Evolutionary conservation across 1,140 invertebrate genomes (phyloP).

Genomic region (Zaprionus nigranus): DNA sequence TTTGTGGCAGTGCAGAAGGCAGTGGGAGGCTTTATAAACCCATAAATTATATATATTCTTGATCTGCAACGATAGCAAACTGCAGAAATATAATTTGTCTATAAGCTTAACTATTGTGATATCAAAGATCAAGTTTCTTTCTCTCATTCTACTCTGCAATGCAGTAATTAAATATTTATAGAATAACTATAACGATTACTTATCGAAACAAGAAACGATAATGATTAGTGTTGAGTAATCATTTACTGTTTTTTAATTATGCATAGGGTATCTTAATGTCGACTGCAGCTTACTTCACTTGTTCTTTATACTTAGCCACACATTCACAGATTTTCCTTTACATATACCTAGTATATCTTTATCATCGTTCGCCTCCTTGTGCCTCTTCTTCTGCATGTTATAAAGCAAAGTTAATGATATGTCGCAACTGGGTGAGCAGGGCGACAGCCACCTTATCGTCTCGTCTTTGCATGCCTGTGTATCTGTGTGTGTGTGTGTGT

Average conservation of each 20-base stretch:
- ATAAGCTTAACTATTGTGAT: too few relatives aligned
- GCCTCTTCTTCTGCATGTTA: slow-evolving; percentile 34
- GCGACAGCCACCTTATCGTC: neutral
- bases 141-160: too few relatives aligned
- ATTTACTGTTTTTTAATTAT: neutral
- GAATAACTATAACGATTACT: too few relatives aligned
- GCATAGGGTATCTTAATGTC: neutral
- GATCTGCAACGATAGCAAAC: too few relatives aligned
- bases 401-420: slow-evolving; percentile 79
- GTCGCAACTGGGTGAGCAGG: slow-evolving; percentile 54
- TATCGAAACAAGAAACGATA: too few relatives aligned
- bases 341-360: slow-evolving; percentile 56
- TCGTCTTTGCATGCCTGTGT: slow-evolving; percentile 8
- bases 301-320: neutral
- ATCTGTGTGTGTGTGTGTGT: neutral
- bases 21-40: neutral
- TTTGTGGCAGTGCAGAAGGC: neutral
- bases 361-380: slow-evolving; percentile 41
- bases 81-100: too few relatives aligned
- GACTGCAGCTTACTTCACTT: neutral
- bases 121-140: too few relatives aligned
- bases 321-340: neutral
- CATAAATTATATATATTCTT: neutral
- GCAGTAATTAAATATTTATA: too few relatives aligned
- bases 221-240: neutral